A percentile compares a stretch with the other conserved stretches of the same genome.
Evolutionary conservation across 2,797 vertebrate genomes (phyloP).

Genomic region (Tenualosa ilisha): DNA sequence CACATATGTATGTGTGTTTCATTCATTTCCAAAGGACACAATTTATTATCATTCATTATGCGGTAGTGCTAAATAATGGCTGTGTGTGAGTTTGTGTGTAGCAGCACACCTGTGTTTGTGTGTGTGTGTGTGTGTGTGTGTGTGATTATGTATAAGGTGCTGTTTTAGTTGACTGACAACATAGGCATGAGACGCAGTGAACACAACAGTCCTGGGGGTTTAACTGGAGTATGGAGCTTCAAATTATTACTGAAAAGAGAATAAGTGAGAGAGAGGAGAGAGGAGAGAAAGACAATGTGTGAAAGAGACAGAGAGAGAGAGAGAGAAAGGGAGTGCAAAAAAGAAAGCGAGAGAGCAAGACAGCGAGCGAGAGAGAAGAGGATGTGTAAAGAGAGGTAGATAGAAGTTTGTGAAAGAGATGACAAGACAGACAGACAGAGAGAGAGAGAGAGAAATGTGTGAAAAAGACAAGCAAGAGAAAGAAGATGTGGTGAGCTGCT

Average conservation of each 20-base stretch:
- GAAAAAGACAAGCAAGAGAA: neutral
- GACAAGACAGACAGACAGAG: neutral
- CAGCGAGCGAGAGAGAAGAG: neutral
- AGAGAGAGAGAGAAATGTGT: neutral
- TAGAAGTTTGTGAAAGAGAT: too few relatives aligned
- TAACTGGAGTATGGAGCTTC: neutral
- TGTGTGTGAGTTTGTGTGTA: neutral
- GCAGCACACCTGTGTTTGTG: neutral
- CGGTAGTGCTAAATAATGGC: neutral
- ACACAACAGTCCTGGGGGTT: neutral
- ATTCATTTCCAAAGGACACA: constrained; percentile 4
- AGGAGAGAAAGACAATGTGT: neutral
- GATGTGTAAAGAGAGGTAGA: neutral
- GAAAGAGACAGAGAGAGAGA: neutral
- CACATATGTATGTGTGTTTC: constrained; percentile 11
- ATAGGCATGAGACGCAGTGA: neutral
- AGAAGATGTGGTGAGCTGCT: neutral
- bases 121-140: constrained; percentile 15
- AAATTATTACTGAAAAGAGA: neutral
- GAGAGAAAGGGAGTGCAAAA: neutral
- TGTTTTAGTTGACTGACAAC: neutral
- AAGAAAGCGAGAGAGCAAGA: neutral
- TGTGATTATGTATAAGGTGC: neutral
- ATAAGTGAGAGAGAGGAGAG: neutral
- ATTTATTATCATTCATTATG: neutral